Percentiles rank a stretch among this genome's conserved stretches.
These are phyloP conservation scores for Phaenicophaeus curvirostris DNA, from an alignment of 2,797 vertebrate species.

Conservation along the genomic window DNA sequence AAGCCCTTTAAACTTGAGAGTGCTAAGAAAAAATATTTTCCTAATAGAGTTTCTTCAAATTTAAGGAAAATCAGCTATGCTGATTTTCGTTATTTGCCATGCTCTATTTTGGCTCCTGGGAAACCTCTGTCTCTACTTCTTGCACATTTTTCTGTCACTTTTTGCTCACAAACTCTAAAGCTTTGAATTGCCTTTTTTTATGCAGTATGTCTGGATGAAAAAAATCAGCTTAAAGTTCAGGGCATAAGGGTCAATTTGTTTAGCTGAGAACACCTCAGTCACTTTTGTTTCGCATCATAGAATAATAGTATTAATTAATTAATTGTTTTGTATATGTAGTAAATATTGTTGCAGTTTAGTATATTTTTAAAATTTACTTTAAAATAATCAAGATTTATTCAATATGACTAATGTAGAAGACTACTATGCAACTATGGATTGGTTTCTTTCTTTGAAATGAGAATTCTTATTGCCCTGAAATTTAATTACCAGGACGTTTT, in stretches of 20 bases:
- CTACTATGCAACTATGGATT: neutral
- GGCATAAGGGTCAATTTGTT: neutral
- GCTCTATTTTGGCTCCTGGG: neutral
- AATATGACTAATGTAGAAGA: neutral
- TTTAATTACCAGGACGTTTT: neutral
- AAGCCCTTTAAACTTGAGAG: neutral
- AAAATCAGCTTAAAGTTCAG: neutral
- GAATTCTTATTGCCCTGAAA: neutral
- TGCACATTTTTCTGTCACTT: neutral
- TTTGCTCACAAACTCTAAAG: neutral
- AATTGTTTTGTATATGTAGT: accelerated
- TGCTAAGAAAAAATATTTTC: neutral
- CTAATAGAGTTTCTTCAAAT: neutral
- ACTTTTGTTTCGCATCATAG: neutral
- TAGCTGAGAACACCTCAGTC: neutral
- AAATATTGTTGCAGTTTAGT: neutral
- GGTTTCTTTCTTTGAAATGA: neutral
- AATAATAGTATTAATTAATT: neutral
- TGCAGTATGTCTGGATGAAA: neutral
- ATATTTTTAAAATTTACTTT: neutral
- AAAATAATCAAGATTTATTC: neutral
- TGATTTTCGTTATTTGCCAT: too few relatives aligned
- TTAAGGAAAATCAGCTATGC: neutral
- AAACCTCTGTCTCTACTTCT: neutral
- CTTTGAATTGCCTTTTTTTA: neutral